Conservation (phyloP, 2,888 invertebrate genomes). For the Onchidella celtica region DNA sequence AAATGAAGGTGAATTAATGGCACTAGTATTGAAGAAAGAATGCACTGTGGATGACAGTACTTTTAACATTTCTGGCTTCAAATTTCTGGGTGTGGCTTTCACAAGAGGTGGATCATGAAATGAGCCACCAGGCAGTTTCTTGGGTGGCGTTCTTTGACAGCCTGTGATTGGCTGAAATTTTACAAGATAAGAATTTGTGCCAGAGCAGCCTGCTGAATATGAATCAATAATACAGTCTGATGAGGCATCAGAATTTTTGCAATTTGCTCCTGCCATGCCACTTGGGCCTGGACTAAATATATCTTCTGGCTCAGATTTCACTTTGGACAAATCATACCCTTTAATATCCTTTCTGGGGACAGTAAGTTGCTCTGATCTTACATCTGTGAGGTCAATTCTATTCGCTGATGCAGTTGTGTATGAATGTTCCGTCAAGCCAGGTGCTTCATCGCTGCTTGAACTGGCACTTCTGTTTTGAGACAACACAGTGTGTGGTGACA, state of each 20-base stretch:
- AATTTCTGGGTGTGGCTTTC: neutral
- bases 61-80: neutral
- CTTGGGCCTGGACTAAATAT: conserved; percentile 3
- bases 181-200: neutral
- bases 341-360: neutral
- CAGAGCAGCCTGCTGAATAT: neutral
- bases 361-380: neutral
- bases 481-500: neutral
- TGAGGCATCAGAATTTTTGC: neutral
- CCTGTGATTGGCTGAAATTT: neutral
- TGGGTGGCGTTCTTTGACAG: neutral
- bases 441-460: neutral
- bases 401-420: neutral
- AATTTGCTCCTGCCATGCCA: neutral
- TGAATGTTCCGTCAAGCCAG: neutral
- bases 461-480: neutral
- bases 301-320: neutral
- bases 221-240: too few relatives aligned
- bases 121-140: neutral
- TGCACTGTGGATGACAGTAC: neutral
- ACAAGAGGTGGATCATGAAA: neutral
- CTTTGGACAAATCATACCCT: neutral
- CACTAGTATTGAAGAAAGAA: too few relatives aligned
- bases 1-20: too few relatives aligned
- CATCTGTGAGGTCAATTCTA: neutral